A percentile compares a stretch with the other conserved stretches of the same genome.
These are phyloP conservation scores for Dryobota labecula DNA, from an alignment of 2,888 invertebrate species.

Conservation along the genomic window DNA sequence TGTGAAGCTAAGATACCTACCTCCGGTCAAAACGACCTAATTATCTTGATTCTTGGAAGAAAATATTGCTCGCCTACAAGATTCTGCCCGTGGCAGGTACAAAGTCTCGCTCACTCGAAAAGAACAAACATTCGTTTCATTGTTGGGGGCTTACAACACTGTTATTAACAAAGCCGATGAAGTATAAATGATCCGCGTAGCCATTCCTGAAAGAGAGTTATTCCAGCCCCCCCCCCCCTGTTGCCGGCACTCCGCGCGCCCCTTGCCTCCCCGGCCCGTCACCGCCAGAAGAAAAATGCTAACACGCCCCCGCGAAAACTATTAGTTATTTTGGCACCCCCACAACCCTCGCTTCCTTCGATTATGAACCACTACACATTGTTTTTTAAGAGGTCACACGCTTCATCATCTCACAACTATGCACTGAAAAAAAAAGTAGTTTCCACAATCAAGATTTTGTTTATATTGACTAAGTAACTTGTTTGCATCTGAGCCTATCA, in stretches of 20 bases:
- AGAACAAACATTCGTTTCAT: conserved; percentile 68
- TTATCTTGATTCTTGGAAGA: background rate
- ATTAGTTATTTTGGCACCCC: conserved; percentile 91
- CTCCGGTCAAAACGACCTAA: conserved; percentile 1
- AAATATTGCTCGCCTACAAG: conserved; percentile 20
- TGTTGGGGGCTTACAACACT: conserved; percentile 67
- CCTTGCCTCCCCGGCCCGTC: conserved; percentile 78
- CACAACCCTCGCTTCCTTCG: conserved; percentile 80
- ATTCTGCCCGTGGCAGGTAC: conserved; percentile 53
- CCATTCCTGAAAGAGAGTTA: conserved; percentile 86
- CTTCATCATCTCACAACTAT: too few species aligned
- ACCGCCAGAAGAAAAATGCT: conserved; percentile 90
- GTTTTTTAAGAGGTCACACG: conserved; percentile 65
- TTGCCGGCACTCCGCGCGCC: conserved; percentile 61
- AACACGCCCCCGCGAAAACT: conserved; percentile 91
- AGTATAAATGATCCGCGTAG: conserved; percentile 89
- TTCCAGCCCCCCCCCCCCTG: conserved; percentile 70
- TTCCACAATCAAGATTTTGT: too few species aligned
- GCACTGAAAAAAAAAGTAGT: too few species aligned
- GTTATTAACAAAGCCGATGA: conserved; percentile 88
- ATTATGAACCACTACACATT: conserved; percentile 83
- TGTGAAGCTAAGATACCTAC: background rate
- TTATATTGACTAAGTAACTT: too few species aligned
- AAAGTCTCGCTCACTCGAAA: conserved; percentile 51
- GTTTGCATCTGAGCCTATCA: too few species aligned